These are phyloP conservation scores for Cheilosia impressa DNA, from an alignment of 2,888 invertebrate genomes.

Conservation along the genomic window DNA sequence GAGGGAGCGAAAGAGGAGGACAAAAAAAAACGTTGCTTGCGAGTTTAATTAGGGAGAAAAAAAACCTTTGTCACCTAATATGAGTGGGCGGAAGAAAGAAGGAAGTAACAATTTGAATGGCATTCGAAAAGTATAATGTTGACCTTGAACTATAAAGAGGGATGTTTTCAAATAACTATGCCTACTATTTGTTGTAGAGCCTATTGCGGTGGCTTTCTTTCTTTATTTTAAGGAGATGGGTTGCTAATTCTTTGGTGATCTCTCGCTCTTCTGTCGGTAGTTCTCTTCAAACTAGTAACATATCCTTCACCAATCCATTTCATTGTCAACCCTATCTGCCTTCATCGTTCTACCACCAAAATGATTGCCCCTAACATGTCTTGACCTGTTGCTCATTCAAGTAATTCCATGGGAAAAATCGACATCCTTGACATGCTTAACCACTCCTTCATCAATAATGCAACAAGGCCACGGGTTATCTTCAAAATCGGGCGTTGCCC, in stretches of 20 bases:
- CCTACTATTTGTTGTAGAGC: too few relatives aligned
- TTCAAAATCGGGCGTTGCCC: conserved; percentile 44
- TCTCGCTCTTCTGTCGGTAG: too few relatives aligned
- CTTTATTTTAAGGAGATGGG: too few relatives aligned
- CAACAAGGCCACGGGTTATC: conserved; percentile 23
- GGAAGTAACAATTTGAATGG: conserved; percentile 47
- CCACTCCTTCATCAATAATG: conserved; percentile 39
- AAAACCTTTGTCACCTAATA: conserved; percentile 40
- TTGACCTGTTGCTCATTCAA: conserved; percentile 32
- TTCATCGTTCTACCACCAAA: neutral
- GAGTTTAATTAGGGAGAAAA: conserved; percentile 48
- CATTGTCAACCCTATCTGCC: neutral
- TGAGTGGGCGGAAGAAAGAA: conserved; percentile 10
- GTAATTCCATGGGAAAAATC: neutral
- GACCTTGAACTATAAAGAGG: neutral
- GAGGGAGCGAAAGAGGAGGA: conserved; percentile 1
- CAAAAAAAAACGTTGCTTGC: conserved; percentile 4
- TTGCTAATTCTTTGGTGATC: too few relatives aligned
- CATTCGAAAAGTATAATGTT: neutral
- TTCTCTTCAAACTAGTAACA: too few relatives aligned
- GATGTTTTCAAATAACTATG: neutral
- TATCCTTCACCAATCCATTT: neutral
- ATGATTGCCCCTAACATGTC: neutral
- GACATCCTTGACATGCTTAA: conserved; percentile 37
- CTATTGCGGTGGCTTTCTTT: too few relatives aligned